Conservation (phyloP, 64 coral and sea anemone genomes). For the Actinia tenebrosa region DNA sequence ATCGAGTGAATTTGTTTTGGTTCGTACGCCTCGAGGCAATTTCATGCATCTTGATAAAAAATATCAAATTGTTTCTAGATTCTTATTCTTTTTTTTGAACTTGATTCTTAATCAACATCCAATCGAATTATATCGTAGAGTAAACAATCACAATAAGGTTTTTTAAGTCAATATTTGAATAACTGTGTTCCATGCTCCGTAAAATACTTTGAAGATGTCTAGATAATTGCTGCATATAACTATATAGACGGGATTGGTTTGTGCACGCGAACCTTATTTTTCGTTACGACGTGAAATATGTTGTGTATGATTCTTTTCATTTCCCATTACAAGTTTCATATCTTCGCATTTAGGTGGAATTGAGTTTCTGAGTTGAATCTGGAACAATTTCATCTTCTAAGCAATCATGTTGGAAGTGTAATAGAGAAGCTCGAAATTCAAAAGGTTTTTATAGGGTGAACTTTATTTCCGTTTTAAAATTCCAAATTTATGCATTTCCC, state of each 20-base stretch:
- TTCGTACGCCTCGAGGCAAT: not conserved
- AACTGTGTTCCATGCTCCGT: not conserved
- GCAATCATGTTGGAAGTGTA: not conserved
- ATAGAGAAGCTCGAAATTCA: not conserved
- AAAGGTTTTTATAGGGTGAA: not conserved
- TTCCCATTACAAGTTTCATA: not conserved
- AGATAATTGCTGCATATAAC: not conserved
- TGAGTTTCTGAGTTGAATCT: not conserved
- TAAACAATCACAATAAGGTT: not conserved
- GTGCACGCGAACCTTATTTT: not conserved
- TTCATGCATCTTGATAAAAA: not conserved
- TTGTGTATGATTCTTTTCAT: not conserved
- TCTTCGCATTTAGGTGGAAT: not conserved
- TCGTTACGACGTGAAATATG: not conserved
- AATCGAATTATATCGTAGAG: not conserved
- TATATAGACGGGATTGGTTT: not conserved
- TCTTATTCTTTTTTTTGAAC: not conserved
- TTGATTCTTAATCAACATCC: not conserved
- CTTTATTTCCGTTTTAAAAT: not conserved
- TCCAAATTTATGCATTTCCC: not conserved
- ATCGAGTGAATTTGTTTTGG: not conserved
- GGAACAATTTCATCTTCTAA: not conserved
- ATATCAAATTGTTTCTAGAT: not conserved
- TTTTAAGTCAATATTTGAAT: constrained; percentile 8
- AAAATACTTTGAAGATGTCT: not conserved